Base-by-base conservation (phyloP, 2,888 invertebrate species). In the Alloscopus bannaensis region DNA sequence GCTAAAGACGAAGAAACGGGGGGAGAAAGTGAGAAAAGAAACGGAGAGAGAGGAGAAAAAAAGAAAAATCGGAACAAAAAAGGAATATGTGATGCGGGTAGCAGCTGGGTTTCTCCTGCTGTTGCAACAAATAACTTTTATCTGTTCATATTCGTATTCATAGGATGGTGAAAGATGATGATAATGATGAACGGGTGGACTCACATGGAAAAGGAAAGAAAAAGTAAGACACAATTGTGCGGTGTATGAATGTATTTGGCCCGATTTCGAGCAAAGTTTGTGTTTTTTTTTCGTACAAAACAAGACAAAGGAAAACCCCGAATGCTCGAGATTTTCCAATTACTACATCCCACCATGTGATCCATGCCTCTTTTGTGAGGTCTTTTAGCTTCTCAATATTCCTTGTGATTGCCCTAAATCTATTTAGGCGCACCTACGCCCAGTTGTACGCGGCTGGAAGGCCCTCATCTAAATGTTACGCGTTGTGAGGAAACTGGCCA, bases 91-190 rank as follows among this genome's bases (percentile, higher is more conserved):
- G 16, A 22, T 26, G 22, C 8, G 20, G 64, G 65, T n/a, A 18
- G 65, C 65, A 65, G 65, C 65, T 65, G 65, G 13, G 13, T 20
- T 57, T 13, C 59, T 60, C 31, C 59, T 60, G 59, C 59, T 60
- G 59, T 31, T 36, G 36, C 36, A 65, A 42, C 65, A 65, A 62
- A 62, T 42, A 62, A 62, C 42, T 45, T 47, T 65, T 65, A 36
- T 47, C 13, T 64, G n/a, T n/a, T n/a, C n/a, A 24, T 42, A 55
- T 55, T 28, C 59, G 18, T 60, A 20, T 29, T 11, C 13, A 29
- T 2, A 18, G 3, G 3, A 36, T 16, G 59, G 36, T 3, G 16
- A 59, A 47, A 3, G 28, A 29, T 29, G 28, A 60, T 31, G 59
- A 55, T 31, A 22, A 60, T 31, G 59, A 60, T 60, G 59, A 60